Evolutionary conservation across 2,113 vertebrate genomes (phyloP).

Genomic region (Meriones unguiculatus): DNA sequence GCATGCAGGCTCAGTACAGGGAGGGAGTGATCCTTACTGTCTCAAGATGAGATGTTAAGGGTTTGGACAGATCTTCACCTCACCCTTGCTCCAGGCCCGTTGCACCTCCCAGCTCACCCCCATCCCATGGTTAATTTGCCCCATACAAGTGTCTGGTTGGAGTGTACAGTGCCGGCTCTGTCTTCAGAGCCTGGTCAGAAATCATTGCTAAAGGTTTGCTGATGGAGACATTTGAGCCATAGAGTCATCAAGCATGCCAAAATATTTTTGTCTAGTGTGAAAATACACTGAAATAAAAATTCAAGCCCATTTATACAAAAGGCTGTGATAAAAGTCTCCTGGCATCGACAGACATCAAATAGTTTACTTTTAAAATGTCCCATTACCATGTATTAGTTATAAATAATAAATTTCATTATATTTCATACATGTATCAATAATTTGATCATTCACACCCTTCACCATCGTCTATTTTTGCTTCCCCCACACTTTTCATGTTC

Average conservation of each 20-base stretch:
- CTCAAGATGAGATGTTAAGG: too few species aligned
- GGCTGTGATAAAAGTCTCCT: not conserved
- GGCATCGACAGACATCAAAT: not conserved
- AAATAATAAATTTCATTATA: not conserved
- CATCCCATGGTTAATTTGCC: too few species aligned
- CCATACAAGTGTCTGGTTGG: not conserved
- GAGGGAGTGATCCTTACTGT: too few species aligned
- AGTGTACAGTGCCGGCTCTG: not conserved
- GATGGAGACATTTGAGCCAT: not conserved
- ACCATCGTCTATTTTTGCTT: too few species aligned
- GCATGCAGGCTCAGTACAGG: too few species aligned
- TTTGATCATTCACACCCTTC: not conserved
- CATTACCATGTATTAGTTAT: not conserved
- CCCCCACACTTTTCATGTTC: too few species aligned
- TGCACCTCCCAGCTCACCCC: too few species aligned
- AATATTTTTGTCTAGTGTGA: not conserved
- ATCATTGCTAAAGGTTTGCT: not conserved
- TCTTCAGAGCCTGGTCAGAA: not conserved
- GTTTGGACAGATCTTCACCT: too few species aligned
- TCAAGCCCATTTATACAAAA: not conserved
- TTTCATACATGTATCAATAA: not conserved
- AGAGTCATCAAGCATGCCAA: not conserved
- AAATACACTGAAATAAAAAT: not conserved
- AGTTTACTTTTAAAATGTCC: not conserved
- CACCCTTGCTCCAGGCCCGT: too few species aligned